Evolutionary conservation across 1,140 invertebrate genomes (phyloP), one percentile per base, ranked within the genome.

Genomic region (Calosoma granatense): DNA sequence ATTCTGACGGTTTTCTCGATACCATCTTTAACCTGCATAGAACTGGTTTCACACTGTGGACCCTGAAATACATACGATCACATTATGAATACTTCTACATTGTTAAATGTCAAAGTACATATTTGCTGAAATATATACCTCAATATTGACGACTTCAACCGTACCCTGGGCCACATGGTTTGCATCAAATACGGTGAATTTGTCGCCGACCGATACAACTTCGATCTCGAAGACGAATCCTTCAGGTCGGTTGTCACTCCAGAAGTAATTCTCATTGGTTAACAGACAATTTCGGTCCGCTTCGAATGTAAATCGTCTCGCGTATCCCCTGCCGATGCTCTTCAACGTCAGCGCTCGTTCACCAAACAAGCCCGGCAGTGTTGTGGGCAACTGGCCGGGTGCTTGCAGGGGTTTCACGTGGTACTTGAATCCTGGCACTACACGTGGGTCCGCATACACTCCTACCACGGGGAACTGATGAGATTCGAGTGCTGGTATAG

Each of bases 391-490:
- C 51, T 64, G 22, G 2, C 64, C 63, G 11, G 67, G 47, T 14
- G 39, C 56, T 63, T 76, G 76, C 64, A 85, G 74, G 0, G 80
- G 80, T 64, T 78, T 81, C 30, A 88, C 85, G 72, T 81, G 79
- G 74, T 90, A 89, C 67, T 78, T 76, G 75, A 88, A 90, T 30
- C 87, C 86, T 56, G 85, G 80, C 51, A 82, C 73, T 54, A 90
- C 82, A 54, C 81, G 72, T 26, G 78, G 77, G 71, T 90, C 85
- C 51, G 88, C 77, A 68, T 84, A 85, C 14, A 88, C 80, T 55
- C 86, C 86, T 65, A 86, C 79, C 20, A 84, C 85, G 0, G 84
- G 82, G 64, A 87, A 76, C 68, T 88, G 83, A 64, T 86, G 78
- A 1, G 76, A 70, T 19, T 76, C 72, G 0, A 84, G 71, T 1